Evolutionary conservation across 2,113 vertebrate species (phyloP), one percentile per base, ranked within the genome.

Genomic region (Microtus ochrogaster): DNA sequence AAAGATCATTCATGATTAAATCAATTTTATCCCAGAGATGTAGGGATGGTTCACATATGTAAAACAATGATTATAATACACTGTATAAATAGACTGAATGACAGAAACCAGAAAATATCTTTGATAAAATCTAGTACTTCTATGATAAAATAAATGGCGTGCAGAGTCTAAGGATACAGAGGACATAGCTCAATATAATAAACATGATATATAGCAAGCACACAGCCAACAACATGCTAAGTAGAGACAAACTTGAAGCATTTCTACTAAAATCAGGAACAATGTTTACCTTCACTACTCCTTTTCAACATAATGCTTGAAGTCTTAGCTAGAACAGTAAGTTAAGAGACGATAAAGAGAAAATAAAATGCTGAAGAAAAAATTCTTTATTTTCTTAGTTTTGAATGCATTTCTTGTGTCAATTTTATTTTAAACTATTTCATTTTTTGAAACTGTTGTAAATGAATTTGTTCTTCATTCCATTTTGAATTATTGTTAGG

Each of bases 401-500:
- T 86, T 86, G 36, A 90, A 7, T 81, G 24, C 12, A 76, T 78
- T 17, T n/a, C 66, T 30, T 86, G 91, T 86, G 63, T 90, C 78
- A 92, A 92, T 65, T 78, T 84, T 84, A 92, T 49, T 77, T 77
- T 89, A 58, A 83, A 89, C 44, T 61, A 77, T 49, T 77, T 92
- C 63, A 68, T 44, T 74, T 73, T 89, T 89, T 47, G 3, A 96
- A 72, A 24, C 44, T 73, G 66, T 92, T 86, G 7, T 66, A 85
- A 55, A 87, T 92, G 16, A 14, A 19, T 22, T 89, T 65, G 85
- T 81, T 79, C 33, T 82, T 68, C 78, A 85, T 58, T 86, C 33
- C 44, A 33, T 76, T 76, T 81, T 93, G 58, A 21, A 13, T 90
- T 33, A 58, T 66, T 68, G 9, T 5, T 86, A 58, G 11, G 88